Evolutionary conservation across 2,113 vertebrate genomes (phyloP).

Genomic region (Nibea albiflora): DNA sequence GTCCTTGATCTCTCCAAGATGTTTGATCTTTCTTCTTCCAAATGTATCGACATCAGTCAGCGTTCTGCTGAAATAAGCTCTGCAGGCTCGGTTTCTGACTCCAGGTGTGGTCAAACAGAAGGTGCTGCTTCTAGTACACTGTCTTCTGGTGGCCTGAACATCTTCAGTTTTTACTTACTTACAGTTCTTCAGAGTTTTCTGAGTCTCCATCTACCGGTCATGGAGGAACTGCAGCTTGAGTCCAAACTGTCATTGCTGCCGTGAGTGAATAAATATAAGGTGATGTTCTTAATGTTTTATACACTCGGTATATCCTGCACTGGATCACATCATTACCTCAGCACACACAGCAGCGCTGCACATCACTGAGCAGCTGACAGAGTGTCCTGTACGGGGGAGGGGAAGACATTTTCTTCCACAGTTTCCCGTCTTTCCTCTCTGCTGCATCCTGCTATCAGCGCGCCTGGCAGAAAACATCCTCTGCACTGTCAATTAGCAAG

Average conservation of each 20-base stretch:
- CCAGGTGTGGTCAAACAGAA: no score
- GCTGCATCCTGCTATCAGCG: slow-evolving; percentile 12
- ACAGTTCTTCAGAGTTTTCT: no score
- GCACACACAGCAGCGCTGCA: not conserved
- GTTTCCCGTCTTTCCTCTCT: not conserved
- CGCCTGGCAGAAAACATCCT: slow-evolving; percentile 47
- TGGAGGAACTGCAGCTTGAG: not conserved
- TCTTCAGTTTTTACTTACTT: no score
- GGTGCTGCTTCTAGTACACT: no score
- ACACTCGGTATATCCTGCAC: not conserved
- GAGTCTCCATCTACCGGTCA: not conserved
- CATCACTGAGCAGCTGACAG: not conserved
- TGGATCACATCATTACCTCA: slow-evolving; percentile 11
- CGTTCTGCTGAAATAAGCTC: no score
- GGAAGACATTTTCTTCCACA: not conserved
- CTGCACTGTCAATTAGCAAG: slow-evolving; percentile 61
- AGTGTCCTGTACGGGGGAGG: not conserved
- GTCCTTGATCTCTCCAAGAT: no score
- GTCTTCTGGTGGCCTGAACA: no score
- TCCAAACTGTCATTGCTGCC: not conserved
- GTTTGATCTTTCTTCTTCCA: no score
- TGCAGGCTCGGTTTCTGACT: no score
- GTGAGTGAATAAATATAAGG: not conserved
- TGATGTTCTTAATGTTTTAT: not conserved
- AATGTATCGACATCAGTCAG: no score